Base-by-base conservation (phyloP, 1,140 invertebrate genomes). In the Danaus plexippus region DNA sequence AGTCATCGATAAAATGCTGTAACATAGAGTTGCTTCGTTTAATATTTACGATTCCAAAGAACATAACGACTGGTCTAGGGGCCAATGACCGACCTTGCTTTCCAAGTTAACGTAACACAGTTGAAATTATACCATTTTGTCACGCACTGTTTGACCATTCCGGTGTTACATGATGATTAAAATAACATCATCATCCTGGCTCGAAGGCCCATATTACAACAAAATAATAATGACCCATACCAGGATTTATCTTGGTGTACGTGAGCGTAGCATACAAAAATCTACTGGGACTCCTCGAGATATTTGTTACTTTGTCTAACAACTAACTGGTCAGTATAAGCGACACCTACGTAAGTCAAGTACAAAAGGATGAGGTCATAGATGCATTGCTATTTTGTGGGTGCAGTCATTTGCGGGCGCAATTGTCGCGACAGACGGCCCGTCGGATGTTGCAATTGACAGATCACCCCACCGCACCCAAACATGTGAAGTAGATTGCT, bases 391-490 rank as follows among this genome's bases (percentile, higher is more conserved):
- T 66, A 55, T 73, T 72, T 67, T 66, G 65, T 66, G 66, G 68
- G 69, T 70, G 74, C 73, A 67, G 61, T 52, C 59, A 52, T 54
- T 61, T 61, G 48, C 63, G 64, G 57, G 63, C 65, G 67, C 77
- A 78, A 80, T 82, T 82, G 79, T 57, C 63, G 57, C 61, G 58
- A 61, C 76, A 82, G 79, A 80, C 77, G 65, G 75, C 70, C 61
- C 73, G 74, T 79, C 79, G 77, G 78, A 81, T 77, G 69, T 73
- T 57, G 66, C 78, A 77, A 78, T 78, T 78, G 71, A 50, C 54
- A 44, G 59, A 42, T 55, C 61, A 59, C 54, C 51, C 61, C 47
- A 47, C 52, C 64, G 65, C 69, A 71, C 73, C 72, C 67, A 65
- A 69, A 77, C 70, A 71, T 32, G 22, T 32, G 22, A 32, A 32